Evolutionary conservation across 92 coral and sea anemone genomes (phyloP).

Genomic region (Phenganax marumi): DNA sequence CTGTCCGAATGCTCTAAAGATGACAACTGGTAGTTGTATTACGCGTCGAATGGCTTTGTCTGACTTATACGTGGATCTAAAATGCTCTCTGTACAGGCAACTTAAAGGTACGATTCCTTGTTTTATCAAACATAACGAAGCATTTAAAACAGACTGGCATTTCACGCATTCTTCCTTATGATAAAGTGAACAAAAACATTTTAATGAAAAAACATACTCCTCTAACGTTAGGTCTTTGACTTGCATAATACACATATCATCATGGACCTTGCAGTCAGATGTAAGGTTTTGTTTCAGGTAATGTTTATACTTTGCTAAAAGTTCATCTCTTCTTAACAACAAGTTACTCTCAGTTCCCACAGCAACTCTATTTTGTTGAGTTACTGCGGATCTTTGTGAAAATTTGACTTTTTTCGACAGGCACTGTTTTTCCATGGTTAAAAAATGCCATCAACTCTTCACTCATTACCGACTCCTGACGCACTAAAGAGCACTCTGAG

Average conservation of each 20-base stretch:
- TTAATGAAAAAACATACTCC: constrained; percentile 5
- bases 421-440: too few species aligned
- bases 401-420: neutral
- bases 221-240: constrained; percentile 3
- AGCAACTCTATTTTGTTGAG: constrained; percentile 4
- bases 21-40: constrained; percentile 24
- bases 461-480: too few species aligned
- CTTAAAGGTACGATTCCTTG: constrained; percentile 3
- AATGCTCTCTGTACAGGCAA: neutral
- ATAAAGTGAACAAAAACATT: constrained; percentile 17
- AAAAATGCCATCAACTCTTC: too few species aligned
- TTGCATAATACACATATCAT: constrained; percentile 2
- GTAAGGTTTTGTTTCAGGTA: constrained; percentile 21
- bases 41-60: constrained; percentile 10
- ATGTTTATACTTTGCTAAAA: neutral
- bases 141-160: constrained; percentile 3
- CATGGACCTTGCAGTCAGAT: constrained; percentile 3
- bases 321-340: constrained; percentile 18
- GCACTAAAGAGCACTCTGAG: too few species aligned
- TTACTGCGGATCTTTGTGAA: constrained; percentile 8
- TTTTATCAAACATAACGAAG: constrained; percentile 4
- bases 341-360: neutral
- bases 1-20: constrained; percentile 26
- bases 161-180: neutral
- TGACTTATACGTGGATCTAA: neutral